Base-by-base conservation (phyloP, 2,888 invertebrate genomes). In the Microctonus hyperodae region DNA sequence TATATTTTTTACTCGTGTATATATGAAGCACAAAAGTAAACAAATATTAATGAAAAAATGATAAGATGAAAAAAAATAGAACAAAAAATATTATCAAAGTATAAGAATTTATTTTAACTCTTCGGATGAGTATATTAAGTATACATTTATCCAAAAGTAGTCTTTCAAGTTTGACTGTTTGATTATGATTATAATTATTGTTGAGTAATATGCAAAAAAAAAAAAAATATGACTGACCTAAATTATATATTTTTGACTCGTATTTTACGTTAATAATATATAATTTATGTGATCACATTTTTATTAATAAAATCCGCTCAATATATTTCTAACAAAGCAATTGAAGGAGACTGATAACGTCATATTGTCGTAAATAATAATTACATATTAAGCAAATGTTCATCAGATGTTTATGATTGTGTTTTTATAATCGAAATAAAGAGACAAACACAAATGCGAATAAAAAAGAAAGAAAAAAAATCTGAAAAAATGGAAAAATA, bases 291-390 rank as follows among this genome's bases (percentile, higher is more conserved):
- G 9, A 11, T 35, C 7, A 44, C 1, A 16, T 44, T 44, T 44
- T 7, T 16, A 5, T 44, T 20, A 44, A 16, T n/a, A 16, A 44
- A n/a, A 16, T 10, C 16, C 9, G 44, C 16, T 44, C 16, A 44
- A 16, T 16, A 44, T 20, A 20, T 44, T 16, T 44, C 44, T 44
- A 44, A 44, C 7, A 44, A 16, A 33, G 33, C 16, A 33, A 16
- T 16, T 33, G 33, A 22, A 55, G 31, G 55, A 55, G 55, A 55
- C 55, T 55, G 55, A 55, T 33, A 31, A 33, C 16, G 16, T 5
- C 44, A 44, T 7, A 44, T n/a, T 44, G 16, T 44, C 44, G 44
- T 44, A 6, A 20, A 37, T 37, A 25, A 25, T 55, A 4, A 55
- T 31, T 33, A 33, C 33, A 20, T n/a, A 31, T 33, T 16, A 33